Evolutionary conservation across 1,140 invertebrate species (phyloP), one percentile per base, ranked within the genome.

Genomic region (Melitaea cinxia): DNA sequence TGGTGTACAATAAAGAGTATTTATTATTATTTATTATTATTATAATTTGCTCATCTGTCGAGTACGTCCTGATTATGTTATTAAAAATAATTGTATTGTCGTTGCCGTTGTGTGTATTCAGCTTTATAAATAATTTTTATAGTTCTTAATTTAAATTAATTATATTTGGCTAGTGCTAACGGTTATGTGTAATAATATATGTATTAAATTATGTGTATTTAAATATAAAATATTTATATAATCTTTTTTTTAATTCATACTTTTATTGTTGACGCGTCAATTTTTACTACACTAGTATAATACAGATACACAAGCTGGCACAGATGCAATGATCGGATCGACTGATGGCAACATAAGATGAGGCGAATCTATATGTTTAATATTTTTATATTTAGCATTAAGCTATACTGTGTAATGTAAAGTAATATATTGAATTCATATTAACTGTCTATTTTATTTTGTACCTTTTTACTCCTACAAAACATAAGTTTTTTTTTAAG

Each of bases 321-420:
- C 49, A 70, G 19, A 26, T 26, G 37, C 10, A 35, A 65, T 58
- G 73, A 65, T 72, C 59, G 72, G 73, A 39, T 15, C 17, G 39
- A 21, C 54, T 60, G 67, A 68, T 24, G 73, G 73, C 68, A 75
- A 68, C 76, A 78, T 49, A 66, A 63, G 56, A 26, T 63, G 67
- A 50, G 73, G 49, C 65, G 68, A 62, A 74, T 73, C 72, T 83
- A 75, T 70, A 85, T 83, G 80, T 89, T 89, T 86, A 79, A 89
- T 89, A 89, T 89, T 89, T 89, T 89, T 89, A 80, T 89, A 89
- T 87, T 75, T 89, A 87, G 78, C n/a, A 33, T 4, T 85, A 85
- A 89, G 83, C 62, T 72, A 79, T 83, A 78, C 81, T 52, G 35
- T 63, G 60, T 70, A 76, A 79, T 89, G 77, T 77, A 75, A 75